These are phyloP conservation scores for Halcyon senegalensis DNA, from an alignment of 2,113 vertebrate genomes.

Conservation along the genomic window DNA sequence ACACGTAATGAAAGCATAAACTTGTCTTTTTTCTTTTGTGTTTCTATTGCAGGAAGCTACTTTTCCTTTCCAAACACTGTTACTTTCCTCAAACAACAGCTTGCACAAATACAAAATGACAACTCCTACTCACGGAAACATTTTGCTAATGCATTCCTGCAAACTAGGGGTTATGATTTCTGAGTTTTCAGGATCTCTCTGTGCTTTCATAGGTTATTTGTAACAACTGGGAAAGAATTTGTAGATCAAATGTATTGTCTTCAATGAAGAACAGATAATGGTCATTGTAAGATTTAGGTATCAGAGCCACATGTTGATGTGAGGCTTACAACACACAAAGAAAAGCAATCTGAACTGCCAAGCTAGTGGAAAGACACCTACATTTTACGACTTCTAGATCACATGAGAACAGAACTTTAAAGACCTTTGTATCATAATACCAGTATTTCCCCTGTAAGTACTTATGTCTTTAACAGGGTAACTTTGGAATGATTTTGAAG, in stretches of 20 bases:
- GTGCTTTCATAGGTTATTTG: background rate
- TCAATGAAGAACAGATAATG: background rate
- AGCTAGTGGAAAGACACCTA: background rate
- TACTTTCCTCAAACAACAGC: background rate
- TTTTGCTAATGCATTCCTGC: background rate
- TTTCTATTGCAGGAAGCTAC: background rate
- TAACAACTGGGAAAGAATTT: background rate
- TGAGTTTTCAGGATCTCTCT: background rate
- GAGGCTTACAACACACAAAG: background rate
- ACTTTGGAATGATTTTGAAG: background rate
- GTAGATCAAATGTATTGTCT: background rate
- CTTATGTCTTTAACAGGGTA: background rate
- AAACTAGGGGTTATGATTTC: background rate
- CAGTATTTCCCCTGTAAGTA: background rate
- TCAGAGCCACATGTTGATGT: background rate
- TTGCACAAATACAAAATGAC: background rate
- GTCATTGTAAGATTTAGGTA: background rate
- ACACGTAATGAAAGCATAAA: background rate
- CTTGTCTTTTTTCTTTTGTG: background rate
- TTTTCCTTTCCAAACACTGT: conserved; percentile 6
- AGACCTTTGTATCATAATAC: background rate
- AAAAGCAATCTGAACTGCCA: background rate
- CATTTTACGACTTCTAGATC: background rate
- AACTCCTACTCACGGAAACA: background rate
- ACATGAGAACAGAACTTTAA: background rate